These are phyloP conservation scores for Cossypha dichroa DNA, from an alignment of 2,797 vertebrate species.

Conservation along the genomic window DNA sequence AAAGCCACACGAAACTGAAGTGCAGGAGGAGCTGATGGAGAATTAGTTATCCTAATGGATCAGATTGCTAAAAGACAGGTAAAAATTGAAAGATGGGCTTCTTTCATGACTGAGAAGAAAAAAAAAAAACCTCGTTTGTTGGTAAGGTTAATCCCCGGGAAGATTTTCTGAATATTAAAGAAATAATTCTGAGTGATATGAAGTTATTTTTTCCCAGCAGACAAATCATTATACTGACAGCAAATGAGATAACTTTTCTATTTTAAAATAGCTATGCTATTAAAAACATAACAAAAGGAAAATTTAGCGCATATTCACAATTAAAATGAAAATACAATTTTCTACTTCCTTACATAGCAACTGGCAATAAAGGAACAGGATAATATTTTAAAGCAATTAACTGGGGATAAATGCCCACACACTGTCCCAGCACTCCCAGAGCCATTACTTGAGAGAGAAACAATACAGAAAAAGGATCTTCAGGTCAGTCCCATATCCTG, in stretches of 20 bases:
- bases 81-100: not conserved
- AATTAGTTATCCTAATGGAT: not conserved
- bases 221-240: not conserved
- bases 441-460: not conserved
- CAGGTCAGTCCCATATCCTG: not conserved
- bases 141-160: not conserved
- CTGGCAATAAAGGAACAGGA: not conserved
- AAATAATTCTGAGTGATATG: not conserved
- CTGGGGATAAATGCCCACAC: not conserved
- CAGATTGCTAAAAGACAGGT: not conserved
- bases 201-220: conserved; percentile 7
- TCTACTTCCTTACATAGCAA: conserved; percentile 17
- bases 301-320: not conserved
- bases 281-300: conserved; percentile 18
- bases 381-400: conserved; percentile 35
- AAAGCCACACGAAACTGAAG: not conserved
- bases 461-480: not conserved
- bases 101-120: conserved; percentile 17
- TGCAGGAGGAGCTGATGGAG: not conserved
- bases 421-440: not conserved
- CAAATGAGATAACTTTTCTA: not conserved
- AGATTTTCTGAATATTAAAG: conserved; percentile 26
- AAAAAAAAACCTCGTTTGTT: not conserved
- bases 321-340: conserved; percentile 26
- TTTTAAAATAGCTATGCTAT: conserved; percentile 30